These are phyloP conservation scores for Tupaia chinensis DNA, from an alignment of 2,113 vertebrate species.

Conservation along the genomic window DNA sequence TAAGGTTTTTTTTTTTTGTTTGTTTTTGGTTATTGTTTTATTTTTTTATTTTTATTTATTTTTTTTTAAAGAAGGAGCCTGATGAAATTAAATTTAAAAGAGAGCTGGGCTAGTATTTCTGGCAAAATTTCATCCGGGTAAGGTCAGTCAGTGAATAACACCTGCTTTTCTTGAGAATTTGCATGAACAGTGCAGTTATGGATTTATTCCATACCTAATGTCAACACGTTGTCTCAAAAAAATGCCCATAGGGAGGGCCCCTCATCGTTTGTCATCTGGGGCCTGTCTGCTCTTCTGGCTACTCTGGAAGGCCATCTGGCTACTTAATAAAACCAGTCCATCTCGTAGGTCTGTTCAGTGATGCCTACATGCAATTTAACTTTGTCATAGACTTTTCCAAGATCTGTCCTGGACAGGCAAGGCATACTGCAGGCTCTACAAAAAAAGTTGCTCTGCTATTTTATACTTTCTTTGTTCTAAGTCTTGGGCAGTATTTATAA, in stretches of 20 bases:
- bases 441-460: not conserved
- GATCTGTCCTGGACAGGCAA: not conserved
- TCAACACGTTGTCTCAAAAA: conserved; percentile 80
- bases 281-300: conserved; percentile 77
- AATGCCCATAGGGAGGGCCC: conserved; percentile 62
- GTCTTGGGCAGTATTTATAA: not conserved
- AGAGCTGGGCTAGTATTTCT: conserved; percentile 65
- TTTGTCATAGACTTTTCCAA: conserved; percentile 54
- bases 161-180: conserved; percentile 75
- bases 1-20: not conserved
- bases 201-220: conserved; percentile 75
- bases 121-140: conserved; percentile 59
- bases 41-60: not conserved
- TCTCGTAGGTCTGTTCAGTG: conserved; percentile 59
- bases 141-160: conserved; percentile 57
- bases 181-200: conserved; percentile 62
- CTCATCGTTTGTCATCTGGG: conserved; percentile 78
- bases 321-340: conserved; percentile 76
- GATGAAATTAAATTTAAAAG: conserved; percentile 48
- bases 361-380: conserved; percentile 55
- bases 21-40: not conserved
- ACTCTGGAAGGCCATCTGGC: conserved; percentile 79
- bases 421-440: not conserved
- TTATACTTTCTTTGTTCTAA: not conserved
- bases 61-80: not conserved